phyloP scores from a whole-genome alignment of 2,797 vertebrate genomes.

The Danio tinwini region DNA sequence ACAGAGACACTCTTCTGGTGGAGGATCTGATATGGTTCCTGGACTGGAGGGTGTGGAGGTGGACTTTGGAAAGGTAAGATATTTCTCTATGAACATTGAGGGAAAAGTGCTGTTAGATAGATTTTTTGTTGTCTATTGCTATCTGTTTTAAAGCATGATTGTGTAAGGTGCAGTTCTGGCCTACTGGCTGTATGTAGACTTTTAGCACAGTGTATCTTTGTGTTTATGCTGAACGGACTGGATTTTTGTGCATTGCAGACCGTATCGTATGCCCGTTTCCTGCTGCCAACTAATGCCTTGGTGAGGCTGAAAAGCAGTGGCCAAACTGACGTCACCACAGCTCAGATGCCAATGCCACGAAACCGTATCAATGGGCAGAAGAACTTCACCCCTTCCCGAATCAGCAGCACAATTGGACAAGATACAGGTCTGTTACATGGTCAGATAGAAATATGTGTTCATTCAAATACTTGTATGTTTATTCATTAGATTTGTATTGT shows the following conservation, averaged over 20 bases:
- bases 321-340: constrained; percentile 69
- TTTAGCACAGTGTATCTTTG: constrained; percentile 6
- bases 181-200: neutral
- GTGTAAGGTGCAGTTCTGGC: neutral
- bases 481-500: neutral
- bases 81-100: neutral
- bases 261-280: constrained; percentile 93
- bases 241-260: constrained; percentile 75
- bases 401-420: constrained; percentile 64
- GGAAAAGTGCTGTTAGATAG: neutral
- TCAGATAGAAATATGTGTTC: neutral
- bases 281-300: constrained; percentile 93
- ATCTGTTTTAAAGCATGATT: constrained; percentile 22
- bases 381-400: constrained; percentile 74
- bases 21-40: constrained; percentile 84
- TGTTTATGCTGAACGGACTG: constrained; percentile 8
- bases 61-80: constrained; percentile 88
- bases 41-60: constrained; percentile 93
- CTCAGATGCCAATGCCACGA: constrained; percentile 71
- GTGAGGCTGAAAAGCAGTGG: constrained; percentile 84
- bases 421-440: constrained; percentile 69
- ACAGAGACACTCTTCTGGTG: constrained; percentile 90
- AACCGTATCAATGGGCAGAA: constrained; percentile 77
- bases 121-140: neutral
- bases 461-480: neutral